Percentiles rank a stretch among this genome's conserved stretches.
Evolutionary conservation across 2,113 vertebrate genomes (phyloP).

Genomic region (Apeltes quadracus): DNA sequence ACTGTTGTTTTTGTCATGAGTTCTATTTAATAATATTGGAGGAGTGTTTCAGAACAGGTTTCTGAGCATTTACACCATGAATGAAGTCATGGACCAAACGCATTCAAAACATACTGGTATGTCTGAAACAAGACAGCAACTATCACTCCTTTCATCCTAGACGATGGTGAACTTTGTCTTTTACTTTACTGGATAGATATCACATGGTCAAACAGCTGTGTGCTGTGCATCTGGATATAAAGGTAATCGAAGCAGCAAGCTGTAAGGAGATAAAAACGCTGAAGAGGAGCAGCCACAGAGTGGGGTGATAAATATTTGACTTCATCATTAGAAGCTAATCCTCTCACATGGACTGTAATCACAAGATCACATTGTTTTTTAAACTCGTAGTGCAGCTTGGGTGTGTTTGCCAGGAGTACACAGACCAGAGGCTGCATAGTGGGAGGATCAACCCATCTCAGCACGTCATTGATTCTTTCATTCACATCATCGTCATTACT

Average conservation of each 20-base stretch:
- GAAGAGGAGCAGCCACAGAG: too few species aligned
- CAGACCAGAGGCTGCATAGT: neutral
- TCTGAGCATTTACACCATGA: neutral
- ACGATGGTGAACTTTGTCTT: neutral
- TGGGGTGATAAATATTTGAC: neutral
- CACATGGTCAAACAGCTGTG: too few species aligned
- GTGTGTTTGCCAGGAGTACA: conserved; percentile 11
- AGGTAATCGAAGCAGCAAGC: too few species aligned
- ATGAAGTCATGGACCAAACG: neutral
- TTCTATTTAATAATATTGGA: neutral
- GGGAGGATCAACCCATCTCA: conserved; percentile 15
- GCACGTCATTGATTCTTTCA: neutral
- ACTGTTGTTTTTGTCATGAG: neutral
- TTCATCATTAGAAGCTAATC: neutral
- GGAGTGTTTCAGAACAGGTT: neutral
- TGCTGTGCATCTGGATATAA: too few species aligned
- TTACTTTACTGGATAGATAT: too few species aligned
- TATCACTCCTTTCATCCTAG: neutral
- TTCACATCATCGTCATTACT: neutral
- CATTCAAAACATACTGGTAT: neutral
- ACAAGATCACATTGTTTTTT: neutral
- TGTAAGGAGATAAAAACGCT: too few species aligned
- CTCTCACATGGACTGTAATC: neutral
- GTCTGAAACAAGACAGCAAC: neutral
- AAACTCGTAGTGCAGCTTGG: neutral